Conservation (phyloP, 2,113 vertebrate genomes). For the Epinephelus cyanopodus region DNA sequence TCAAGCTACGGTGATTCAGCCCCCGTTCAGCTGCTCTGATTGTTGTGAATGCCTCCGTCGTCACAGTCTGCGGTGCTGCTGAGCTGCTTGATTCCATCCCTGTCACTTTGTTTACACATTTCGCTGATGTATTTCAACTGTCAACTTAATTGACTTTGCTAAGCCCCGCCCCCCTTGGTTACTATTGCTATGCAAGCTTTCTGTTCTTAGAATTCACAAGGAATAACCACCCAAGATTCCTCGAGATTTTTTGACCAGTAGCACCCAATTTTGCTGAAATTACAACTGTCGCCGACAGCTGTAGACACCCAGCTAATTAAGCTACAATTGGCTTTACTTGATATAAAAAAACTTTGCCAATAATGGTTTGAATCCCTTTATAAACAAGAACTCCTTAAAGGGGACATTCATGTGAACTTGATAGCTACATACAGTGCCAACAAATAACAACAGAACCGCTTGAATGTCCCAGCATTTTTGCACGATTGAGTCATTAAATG, state of each 20-base stretch:
- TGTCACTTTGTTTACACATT: background rate
- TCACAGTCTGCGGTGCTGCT: background rate
- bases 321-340: background rate
- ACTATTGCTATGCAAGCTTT: background rate
- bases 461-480: background rate
- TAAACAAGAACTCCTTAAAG: background rate
- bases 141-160: background rate
- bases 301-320: no score
- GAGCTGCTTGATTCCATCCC: background rate
- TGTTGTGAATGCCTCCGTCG: slow-evolving; percentile 4
- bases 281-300: no score
- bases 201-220: background rate
- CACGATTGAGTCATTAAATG: background rate
- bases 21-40: slow-evolving; percentile 5
- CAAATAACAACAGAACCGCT: background rate
- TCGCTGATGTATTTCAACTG: no score
- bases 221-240: no score
- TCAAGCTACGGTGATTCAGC: slow-evolving; percentile 41
- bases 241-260: no score
- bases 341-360: background rate
- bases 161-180: background rate
- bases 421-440: background rate
- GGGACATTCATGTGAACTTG: background rate
- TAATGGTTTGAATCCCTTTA: background rate
- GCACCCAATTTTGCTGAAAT: no score